Conservation (phyloP, 2,888 invertebrate species). For the Limenitis camilla region DNA sequence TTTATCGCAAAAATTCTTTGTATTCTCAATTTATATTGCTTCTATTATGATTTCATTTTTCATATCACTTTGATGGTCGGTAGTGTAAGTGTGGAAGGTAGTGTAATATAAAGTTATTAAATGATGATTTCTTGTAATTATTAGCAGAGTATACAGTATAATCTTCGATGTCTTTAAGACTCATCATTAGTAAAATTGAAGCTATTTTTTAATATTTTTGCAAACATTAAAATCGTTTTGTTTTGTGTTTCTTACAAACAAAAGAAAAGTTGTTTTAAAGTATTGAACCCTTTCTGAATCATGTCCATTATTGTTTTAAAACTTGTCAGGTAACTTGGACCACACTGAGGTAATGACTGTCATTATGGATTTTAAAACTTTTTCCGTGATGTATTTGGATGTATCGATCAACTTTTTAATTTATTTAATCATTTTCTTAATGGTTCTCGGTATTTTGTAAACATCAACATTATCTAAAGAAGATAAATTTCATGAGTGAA, state of each 20-base stretch:
- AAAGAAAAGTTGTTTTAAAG: too few species aligned
- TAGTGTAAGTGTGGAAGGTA: too few species aligned
- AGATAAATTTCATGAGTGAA: neutral
- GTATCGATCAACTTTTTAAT: slow-evolving; percentile 2
- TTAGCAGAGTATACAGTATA: too few species aligned
- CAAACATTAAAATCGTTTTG: too few species aligned
- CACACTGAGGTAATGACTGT: neutral
- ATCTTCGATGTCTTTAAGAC: too few species aligned
- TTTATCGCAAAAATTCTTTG: slow-evolving; percentile 19
- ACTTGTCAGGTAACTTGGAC: neutral
- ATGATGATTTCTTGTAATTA: too few species aligned
- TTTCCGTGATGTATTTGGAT: neutral
- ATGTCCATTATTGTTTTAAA: slow-evolving; percentile 1
- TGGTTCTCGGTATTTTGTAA: neutral
- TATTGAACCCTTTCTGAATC: neutral
- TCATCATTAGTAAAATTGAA: too few species aligned
- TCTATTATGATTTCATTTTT: slow-evolving; percentile 6
- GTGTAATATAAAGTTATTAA: too few species aligned
- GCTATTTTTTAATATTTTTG: too few species aligned
- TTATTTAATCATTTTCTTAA: neutral
- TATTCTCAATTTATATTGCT: neutral
- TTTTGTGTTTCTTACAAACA: too few species aligned
- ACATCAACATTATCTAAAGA: too few species aligned
- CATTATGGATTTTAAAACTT: slow-evolving; percentile 2
- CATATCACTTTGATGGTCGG: neutral